These are phyloP conservation scores for Hydrochoerus hydrochaeris DNA, from an alignment of 2,113 vertebrate genomes.

Conservation along the genomic window DNA sequence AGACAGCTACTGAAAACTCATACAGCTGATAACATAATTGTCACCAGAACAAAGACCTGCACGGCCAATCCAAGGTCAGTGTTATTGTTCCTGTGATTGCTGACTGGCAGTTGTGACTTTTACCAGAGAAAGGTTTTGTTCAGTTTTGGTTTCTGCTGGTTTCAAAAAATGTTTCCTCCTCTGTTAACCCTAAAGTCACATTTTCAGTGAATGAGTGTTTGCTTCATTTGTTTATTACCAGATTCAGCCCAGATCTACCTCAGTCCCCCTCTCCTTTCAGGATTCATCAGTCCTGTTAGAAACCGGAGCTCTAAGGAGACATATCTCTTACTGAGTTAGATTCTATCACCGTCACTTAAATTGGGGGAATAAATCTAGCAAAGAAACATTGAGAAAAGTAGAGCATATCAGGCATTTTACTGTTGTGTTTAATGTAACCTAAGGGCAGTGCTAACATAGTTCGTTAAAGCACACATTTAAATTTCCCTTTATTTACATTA, in stretches of 20 bases:
- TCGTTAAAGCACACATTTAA: conserved; percentile 46
- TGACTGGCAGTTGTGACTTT: conserved; percentile 44
- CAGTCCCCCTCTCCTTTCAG: not conserved
- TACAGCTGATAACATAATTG: conserved; percentile 66
- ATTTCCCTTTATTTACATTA: not conserved
- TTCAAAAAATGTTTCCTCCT: conserved; percentile 50
- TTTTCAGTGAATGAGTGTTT: conserved; percentile 47
- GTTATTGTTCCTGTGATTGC: conserved; percentile 62
- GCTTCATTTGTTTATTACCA: not conserved
- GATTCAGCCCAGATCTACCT: not conserved
- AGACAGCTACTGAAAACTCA: conserved; percentile 62
- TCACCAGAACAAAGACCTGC: conserved; percentile 35
- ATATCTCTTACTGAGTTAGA: conserved; percentile 24
- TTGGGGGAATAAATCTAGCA: not conserved
- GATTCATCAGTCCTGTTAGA: not conserved
- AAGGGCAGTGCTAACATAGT: not conserved
- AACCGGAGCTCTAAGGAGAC: not conserved
- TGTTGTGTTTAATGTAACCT: conserved; percentile 15
- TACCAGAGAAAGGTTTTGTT: conserved; percentile 55
- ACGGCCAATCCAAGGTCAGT: conserved; percentile 48
- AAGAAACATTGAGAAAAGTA: not conserved
- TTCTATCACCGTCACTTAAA: not conserved
- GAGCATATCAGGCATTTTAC: not conserved
- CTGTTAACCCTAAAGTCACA: conserved; percentile 54
- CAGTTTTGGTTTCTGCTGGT: conserved; percentile 45